Base-by-base conservation (phyloP, 2,888 invertebrate genomes). In the Amphipoea oculea region DNA sequence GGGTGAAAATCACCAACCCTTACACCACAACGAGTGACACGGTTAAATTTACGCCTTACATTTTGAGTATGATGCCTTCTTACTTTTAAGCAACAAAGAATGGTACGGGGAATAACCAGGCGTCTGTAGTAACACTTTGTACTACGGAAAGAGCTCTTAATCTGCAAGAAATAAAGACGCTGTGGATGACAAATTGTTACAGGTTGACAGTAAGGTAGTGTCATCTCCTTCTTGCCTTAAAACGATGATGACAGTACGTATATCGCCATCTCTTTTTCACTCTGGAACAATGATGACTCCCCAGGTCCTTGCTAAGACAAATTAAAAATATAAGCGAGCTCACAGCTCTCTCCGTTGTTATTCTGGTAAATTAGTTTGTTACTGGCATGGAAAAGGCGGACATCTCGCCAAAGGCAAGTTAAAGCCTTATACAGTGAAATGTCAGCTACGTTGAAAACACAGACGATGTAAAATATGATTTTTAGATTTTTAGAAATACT, bases 1-100 rank as follows among this genome's bases (percentile, higher is more conserved):
- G 69, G 62, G 60, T 73, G 69, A 23, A 65, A 81, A 83, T 80
- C 62, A 57, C 67, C 29, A 72, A 76, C 60, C 57, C 60, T 36
- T 57, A 23, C 40, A n/a, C 29, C n/a, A 6, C 14, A 9, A 60
- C 57, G 29, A 29, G 36, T 63, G 62, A 81, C 29, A 23, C 5
- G 54, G 23, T 57, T 48, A 36, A 73, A 62, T 74, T 9, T 81
- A 54, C 36, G 23, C 17, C 4, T 48, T 54, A 40, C 48, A 62
- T 23, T 67, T 67, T 60, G n/a, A 48, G 29, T 40, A 60, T 51
- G 36, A 29, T 20, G 12, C 6, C 2, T n/a, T 40, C 36, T 4
- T 7, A 17, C 4, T 74, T 42, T 4, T 5, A 14, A 69, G 12
- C 9, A 23, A 54, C 14, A 69, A 54, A 68, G 2, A 12, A 42